Percentiles rank a stretch among this genome's conserved stretches.
Evolutionary conservation across 2,888 invertebrate genomes (phyloP).

Genomic region (Xanthorhoe spadicearia): DNA sequence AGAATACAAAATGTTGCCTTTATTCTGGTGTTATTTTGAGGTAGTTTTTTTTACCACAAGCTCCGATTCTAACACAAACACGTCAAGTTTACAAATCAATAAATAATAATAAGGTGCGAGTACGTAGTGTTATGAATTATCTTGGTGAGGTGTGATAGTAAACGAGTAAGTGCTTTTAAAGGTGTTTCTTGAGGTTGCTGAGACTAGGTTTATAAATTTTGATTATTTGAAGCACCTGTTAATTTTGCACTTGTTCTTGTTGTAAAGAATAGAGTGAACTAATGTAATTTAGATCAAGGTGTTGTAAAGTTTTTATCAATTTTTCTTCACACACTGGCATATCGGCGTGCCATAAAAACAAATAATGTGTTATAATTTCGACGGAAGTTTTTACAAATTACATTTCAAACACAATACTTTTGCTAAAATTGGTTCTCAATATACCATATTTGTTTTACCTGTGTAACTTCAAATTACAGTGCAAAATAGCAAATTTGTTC

Average conservation of each 20-base stretch:
- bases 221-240: background rate
- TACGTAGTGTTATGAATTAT: slow-evolving; percentile 13
- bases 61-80: background rate
- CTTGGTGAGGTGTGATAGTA: slow-evolving; percentile 10
- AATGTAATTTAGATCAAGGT: no score
- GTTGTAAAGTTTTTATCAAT: no score
- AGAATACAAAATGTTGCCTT: no score
- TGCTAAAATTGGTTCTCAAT: slow-evolving; percentile 16
- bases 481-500: slow-evolving; percentile 26
- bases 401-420: slow-evolving; percentile 5
- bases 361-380: no score
- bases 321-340: no score
- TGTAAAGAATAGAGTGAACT: no score
- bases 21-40: no score
- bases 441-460: slow-evolving; percentile 25
- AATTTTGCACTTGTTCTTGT: no score
- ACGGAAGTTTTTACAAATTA: background rate
- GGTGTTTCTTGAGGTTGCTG: slow-evolving; percentile 2
- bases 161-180: slow-evolving; percentile 1
- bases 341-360: no score
- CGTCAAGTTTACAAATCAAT: slow-evolving; percentile 25
- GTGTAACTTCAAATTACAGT: slow-evolving; percentile 25
- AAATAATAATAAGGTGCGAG: slow-evolving; percentile 26
- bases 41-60: background rate
- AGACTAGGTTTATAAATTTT: slow-evolving; percentile 4